Percentiles rank a stretch among this genome's conserved stretches.
These are phyloP conservation scores for Halcyon senegalensis DNA, from an alignment of 2,113 vertebrate genomes.

Conservation along the genomic window DNA sequence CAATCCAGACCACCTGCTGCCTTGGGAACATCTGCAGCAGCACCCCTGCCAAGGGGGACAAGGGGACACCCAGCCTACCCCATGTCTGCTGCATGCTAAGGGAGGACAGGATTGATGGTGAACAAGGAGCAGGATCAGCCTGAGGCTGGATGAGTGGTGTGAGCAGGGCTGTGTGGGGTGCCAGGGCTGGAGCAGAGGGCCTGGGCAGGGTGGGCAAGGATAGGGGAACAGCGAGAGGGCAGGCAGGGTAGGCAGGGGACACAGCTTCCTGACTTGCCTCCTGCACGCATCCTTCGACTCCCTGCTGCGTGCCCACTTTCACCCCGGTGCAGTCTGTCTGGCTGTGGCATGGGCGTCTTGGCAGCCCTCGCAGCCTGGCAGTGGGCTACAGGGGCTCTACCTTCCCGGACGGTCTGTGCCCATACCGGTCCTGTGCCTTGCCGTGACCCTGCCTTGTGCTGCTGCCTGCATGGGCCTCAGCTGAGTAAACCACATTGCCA, in stretches of 20 bases:
- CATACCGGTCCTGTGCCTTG: not conserved
- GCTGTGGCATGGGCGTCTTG: fast-evolving
- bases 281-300: not conserved
- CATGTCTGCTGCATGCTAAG: fast-evolving
- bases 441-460: conserved; percentile 55
- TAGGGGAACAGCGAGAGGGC: not conserved
- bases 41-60: not conserved
- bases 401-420: not conserved
- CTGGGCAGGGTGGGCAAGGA: fast-evolving
- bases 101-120: not conserved
- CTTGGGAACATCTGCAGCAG: not conserved
- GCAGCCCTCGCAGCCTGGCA: not conserved
- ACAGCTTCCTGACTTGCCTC: not conserved
- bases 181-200: not conserved
- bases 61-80: not conserved
- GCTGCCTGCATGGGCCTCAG: not conserved
- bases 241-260: not conserved
- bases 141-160: not conserved
- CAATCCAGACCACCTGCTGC: not conserved
- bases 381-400: not conserved
- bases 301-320: not conserved
- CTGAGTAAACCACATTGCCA: conserved; percentile 52
- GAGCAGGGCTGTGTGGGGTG: not conserved
- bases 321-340: fast-evolving
- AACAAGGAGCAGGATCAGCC: not conserved